Base-by-base conservation (phyloP, 2,113 vertebrate genomes). In the Pollachius pollachius region DNA sequence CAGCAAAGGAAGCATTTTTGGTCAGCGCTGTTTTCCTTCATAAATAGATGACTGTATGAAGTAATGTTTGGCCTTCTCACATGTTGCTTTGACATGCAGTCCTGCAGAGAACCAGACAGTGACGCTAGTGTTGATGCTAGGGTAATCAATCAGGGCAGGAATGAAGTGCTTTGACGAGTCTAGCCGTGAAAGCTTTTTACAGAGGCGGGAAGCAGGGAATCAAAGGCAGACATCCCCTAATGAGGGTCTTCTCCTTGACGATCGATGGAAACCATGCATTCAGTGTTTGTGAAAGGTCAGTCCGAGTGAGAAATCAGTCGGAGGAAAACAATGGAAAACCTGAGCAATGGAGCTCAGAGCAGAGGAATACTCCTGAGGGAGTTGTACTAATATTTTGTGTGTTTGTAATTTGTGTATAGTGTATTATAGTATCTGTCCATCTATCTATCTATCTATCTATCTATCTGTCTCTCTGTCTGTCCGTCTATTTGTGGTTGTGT, bases 181-280 rank as follows among this genome's bases (percentile, higher is more conserved):
- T 25, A 64, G 25, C 63, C 72, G 65, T 16, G 60, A 82, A 70
- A 72, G 48, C 8, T 5, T 13, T 37, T 67, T 37, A 61, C 59
- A 65, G 61, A 56, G 27, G 18, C n/a, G 21, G 19, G 67, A 79
- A 30, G 62, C 1, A 73, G 70, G 71, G 75, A 74, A 74, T 79
- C 79, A 52, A 65, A 80, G 34, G 0, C 71, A 77, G 72, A 65
- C 74, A 16, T 72, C 65, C 60, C 67, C 63, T 73, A 83, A 78
- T 68, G 65, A 69, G 65, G 83, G 19, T 18, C 76, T 71, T 11
- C 85, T 89, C 15, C 72, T 83, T 6, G 65, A 57, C 52, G 70
- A 88, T 76, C 75, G 84, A 70, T 71, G 79, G 87, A 93, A 89
- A 84, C 89, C 91, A 25, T 90, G 78, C 81, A 76, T 68, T 80